Base-by-base conservation (phyloP, 1,140 invertebrate genomes). In the Pseudomyrmex gracilis region DNA sequence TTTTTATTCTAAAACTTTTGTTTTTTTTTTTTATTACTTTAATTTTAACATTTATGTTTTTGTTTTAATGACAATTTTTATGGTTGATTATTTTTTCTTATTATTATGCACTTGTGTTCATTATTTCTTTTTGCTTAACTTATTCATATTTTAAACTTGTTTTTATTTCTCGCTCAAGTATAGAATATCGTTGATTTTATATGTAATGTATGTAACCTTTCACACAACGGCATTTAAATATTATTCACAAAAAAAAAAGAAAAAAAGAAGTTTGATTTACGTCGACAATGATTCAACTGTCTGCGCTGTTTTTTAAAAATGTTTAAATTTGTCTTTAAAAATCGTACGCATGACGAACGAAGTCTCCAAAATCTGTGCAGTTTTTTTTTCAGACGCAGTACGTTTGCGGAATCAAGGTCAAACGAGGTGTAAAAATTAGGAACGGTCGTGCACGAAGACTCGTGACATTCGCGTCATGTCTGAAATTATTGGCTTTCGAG, bases 401-500 rank as follows among this genome's bases (percentile, higher is more conserved):
- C 20, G 2, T 78, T 78, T 78, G 24, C 64, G 53, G 51, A 70
- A 70, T 70, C 85, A 82, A 80, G 83, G 74, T 55, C 67, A 45
- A 53, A 22, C 24, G 20, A 53, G 22, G 60, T 12, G 74, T 67
- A 60, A 66, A 63, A 82, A 73, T 86, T 85, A 77, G 49, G 58
- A 70, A 84, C 78, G 76, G 67, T 84, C 76, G 24, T 74, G 55
- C 67, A 22, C n/a, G 20, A 20, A 22, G 15, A 34, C 73, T 13
- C 34, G 22, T 12, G 47, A 17, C 61, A 49, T 12, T 53, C 53
- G 61, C 49, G 70, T 85, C 60, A 3, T 13, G 68, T 51, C 67
- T 57, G 17, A 73, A 47, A 55, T 12, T 55, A 58, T 63, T 73
- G 12, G 63, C 74, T 68, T 53, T 43, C 74, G 63, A 45, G 73